phyloP scores from a whole-genome alignment of 64 coral and sea anemone species.

The Orbicella faveolata region DNA sequence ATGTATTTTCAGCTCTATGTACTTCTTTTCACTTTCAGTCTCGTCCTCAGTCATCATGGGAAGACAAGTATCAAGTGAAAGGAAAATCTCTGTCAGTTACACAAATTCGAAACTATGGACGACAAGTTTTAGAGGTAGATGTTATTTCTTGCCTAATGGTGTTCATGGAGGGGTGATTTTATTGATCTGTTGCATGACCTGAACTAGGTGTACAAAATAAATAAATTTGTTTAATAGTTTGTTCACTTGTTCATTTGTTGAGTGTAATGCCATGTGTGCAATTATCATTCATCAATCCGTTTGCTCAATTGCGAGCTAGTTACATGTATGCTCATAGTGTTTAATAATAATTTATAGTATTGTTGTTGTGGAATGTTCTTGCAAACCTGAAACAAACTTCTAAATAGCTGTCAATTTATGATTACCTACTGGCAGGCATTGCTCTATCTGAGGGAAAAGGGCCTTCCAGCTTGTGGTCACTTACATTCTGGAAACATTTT shows the following conservation, averaged over 20 bases:
- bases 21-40: conserved; percentile 23
- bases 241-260: too few species aligned
- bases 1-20: too few species aligned
- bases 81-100: conserved; percentile 32
- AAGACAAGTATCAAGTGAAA: conserved; percentile 51
- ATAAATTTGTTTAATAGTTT: too few species aligned
- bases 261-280: too few species aligned
- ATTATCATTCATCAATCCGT: too few species aligned
- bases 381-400: background rate
- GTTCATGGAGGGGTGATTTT: too few species aligned
- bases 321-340: too few species aligned
- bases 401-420: background rate
- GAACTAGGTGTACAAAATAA: too few species aligned
- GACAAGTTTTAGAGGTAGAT: conserved; percentile 62
- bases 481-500: conserved; percentile 61
- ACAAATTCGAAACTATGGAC: conserved; percentile 53
- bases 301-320: too few species aligned
- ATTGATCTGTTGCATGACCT: too few species aligned
- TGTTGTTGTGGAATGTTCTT: background rate
- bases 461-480: conserved; percentile 55
- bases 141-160: background rate
- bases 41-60: conserved; percentile 41
- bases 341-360: too few species aligned
- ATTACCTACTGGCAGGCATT: conserved; percentile 14
- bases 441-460: conserved; percentile 52